Evolutionary conservation across 2,888 invertebrate species (phyloP).

Genomic region (Protodeltote pygarga): DNA sequence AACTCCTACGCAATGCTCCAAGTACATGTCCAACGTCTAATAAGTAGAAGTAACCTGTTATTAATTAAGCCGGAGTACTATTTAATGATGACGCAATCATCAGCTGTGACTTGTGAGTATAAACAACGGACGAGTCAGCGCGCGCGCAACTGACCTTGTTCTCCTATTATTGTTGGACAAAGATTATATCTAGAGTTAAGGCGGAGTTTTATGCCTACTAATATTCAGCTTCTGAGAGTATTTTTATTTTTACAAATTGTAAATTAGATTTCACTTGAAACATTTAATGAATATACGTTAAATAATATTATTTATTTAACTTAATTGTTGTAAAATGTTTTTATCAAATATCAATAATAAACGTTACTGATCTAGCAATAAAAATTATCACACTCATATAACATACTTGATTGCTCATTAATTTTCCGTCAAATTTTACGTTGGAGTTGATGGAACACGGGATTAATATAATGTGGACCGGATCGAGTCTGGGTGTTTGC

Average conservation of each 20-base stretch:
- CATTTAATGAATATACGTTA: background rate
- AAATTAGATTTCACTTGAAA: background rate
- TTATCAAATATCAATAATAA: too few relatives aligned
- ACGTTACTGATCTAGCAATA: too few relatives aligned
- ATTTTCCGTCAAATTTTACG: too few relatives aligned
- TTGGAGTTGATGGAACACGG: too few relatives aligned
- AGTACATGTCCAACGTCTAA: background rate
- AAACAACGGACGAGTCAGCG: slow-evolving; percentile 48
- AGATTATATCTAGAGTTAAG: slow-evolving; percentile 51
- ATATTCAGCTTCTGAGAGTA: slow-evolving; percentile 5
- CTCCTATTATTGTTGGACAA: slow-evolving; percentile 65
- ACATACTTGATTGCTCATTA: too few relatives aligned
- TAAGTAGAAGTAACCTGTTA: slow-evolving; percentile 8
- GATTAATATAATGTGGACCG: too few relatives aligned
- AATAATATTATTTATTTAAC: too few relatives aligned
- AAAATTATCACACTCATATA: too few relatives aligned
- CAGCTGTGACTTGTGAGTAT: slow-evolving; percentile 59
- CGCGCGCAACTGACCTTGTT: slow-evolving; percentile 73
- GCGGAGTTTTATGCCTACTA: slow-evolving; percentile 29
- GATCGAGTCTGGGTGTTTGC: too few relatives aligned
- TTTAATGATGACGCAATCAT: slow-evolving; percentile 58
- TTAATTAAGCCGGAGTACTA: slow-evolving; percentile 21
- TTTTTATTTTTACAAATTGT: background rate
- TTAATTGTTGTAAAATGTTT: too few relatives aligned
- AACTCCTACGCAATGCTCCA: background rate